These are phyloP conservation scores for Apogon hyalosoma DNA, from an alignment of 2,797 vertebrate species.

Conservation along the genomic window DNA sequence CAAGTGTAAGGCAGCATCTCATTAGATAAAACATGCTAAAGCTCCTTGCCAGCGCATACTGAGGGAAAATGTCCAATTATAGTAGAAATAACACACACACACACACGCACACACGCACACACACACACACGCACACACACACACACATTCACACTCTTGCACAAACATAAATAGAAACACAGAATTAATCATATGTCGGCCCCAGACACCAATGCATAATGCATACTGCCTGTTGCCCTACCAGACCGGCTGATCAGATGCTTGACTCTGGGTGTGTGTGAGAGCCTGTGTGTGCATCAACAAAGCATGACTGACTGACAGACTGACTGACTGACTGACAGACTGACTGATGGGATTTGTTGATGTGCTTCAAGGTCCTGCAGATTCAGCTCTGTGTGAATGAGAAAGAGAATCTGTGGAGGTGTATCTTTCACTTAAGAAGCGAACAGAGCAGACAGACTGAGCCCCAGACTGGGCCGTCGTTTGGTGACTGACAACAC, in stretches of 20 bases:
- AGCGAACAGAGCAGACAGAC: conserved; percentile 2
- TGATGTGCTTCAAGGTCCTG: conserved; percentile 3
- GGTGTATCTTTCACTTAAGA: not conserved
- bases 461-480: not conserved
- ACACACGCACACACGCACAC: not conserved
- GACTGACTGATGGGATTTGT: conserved; percentile 7
- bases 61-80: conserved; percentile 4
- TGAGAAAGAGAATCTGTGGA: no score
- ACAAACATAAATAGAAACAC: conserved; percentile 2
- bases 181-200: conserved; percentile 41
- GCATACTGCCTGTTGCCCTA: conserved; percentile 37
- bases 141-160: not conserved
- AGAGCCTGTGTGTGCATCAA: conserved; percentile 4
- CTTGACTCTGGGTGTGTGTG: not conserved
- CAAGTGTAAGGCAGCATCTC: conserved; percentile 1
- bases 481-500: rapidly evolving
- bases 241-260: conserved; percentile 18
- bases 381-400: not conserved
- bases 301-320: conserved; percentile 21
- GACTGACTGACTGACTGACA: conserved; percentile 22
- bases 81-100: not conserved
- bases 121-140: not conserved
- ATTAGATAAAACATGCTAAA: conserved; percentile 8
- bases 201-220: conserved; percentile 57
- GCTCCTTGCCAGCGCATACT: not conserved